Base-by-base conservation (phyloP, 2,113 vertebrate genomes). In the Peucedramus taeniatus region DNA sequence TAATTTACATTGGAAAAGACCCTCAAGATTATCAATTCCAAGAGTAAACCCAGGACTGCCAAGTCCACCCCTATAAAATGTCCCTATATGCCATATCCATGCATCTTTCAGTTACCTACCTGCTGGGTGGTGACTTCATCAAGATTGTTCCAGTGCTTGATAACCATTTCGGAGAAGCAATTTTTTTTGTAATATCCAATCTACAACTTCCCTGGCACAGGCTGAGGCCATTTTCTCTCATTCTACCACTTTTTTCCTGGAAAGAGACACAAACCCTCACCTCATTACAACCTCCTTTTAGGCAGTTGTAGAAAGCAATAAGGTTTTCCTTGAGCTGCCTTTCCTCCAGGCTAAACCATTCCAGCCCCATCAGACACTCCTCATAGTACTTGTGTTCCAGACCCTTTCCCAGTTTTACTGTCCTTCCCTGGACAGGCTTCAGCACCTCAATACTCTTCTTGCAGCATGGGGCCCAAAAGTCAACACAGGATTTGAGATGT, bases 391-490 rank as follows among this genome's bases (percentile, higher is more conserved):
- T 65, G 9, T 60, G 8, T 12, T 69, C 33, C 7, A 59, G 22
- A 31, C 1, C 9, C 9, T 10, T 70, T 7, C 23, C 4, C 40
- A 37, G 17, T 15, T 65, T 57, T 0, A 0, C 33, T 72, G 54
- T 4, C 13, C 12, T 49, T 31, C 13, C 20, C 4, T 57, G 13
- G 9, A 51, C 6, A 13, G 0, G 0, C 5, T 65, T 12, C 22
- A 68, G 27, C 12, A 68, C 4, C 15, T 40, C 15, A 44, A 17
- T 42, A 26, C 7, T 31, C 12, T 39, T 68, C 31, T 37, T 47
- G 12, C 16, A 56, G 4, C 5, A 5, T 42, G 16, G 3, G 37
- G 3, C 6, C 5, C 17, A 57, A 72, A 93, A 14, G 7, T 2
- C 17, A 61, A 39, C 20, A 12, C 7, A 33, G 7, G 4, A 28